Evolutionary conservation across 1,140 invertebrate species (phyloP).

Genomic region (Oncopeltus fasciatus): DNA sequence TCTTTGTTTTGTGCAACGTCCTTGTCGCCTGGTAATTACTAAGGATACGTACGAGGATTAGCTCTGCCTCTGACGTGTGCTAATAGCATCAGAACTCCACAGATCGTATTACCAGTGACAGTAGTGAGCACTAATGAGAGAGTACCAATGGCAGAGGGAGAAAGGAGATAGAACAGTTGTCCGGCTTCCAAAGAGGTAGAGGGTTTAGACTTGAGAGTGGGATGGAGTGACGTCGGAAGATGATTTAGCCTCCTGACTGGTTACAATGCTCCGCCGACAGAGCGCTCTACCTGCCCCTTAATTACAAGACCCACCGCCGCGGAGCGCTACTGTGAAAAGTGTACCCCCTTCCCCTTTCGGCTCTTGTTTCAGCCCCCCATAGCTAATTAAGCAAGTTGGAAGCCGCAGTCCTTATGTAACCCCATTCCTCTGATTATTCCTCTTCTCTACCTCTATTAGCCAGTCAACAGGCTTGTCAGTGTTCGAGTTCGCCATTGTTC

Average conservation of each 20-base stretch:
- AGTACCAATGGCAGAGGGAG: neutral
- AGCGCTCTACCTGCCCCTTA: neutral
- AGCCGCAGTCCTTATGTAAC: neutral
- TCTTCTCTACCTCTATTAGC: neutral
- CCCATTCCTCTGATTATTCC: neutral
- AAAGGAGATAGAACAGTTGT: neutral
- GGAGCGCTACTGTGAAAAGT: neutral
- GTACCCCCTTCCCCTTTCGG: neutral
- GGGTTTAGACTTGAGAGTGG: no score
- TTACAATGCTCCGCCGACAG: neutral
- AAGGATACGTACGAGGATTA: no score
- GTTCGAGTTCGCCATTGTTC: neutral
- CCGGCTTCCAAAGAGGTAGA: neutral
- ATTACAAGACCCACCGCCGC: neutral
- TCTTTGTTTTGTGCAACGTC: no score
- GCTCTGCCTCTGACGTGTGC: no score
- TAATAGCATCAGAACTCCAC: no score
- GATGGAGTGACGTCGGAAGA: neutral
- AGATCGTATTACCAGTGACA: no score
- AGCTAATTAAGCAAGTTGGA: neutral
- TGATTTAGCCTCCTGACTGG: neutral
- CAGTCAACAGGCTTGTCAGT: neutral
- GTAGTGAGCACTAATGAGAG: no score
- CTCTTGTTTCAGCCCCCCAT: neutral
- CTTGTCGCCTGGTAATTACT: no score